Base-by-base conservation (phyloP, 2,113 vertebrate genomes). In the Australoheros scitulus region DNA sequence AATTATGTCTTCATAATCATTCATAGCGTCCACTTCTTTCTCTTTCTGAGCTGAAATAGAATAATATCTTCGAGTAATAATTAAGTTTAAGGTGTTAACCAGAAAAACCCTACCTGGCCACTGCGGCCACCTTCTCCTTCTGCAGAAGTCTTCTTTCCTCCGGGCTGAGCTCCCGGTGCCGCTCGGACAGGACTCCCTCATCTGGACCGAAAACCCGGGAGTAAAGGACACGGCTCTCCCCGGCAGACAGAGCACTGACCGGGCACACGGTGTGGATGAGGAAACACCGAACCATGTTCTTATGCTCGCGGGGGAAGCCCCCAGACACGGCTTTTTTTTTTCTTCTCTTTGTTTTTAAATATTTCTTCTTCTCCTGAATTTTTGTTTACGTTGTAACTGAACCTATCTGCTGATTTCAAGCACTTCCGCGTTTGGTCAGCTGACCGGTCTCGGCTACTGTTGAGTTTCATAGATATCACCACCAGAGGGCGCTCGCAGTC, bases 251-350 rank as follows among this genome's bases (percentile, higher is more conserved):
- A 1, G 87, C 89, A 26, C n/a, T 55, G 32, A 95, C 81, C 32
- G 94, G 92, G 13, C 94, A 93, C 24, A 95, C 89, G 4, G 95
- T 96, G 90, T 96, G 94, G 65, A 96, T 94, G 14, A 96, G 75
- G 72, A 96, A 96, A 29, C 93, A 95, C 1, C 92, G 82, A 2
- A 96, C 96, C 96, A 96, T 96, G 29, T 3, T 74, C 52, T 17
- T 10, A 32, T 0, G 1, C 0, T 10, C 8, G 20, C 3, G 3
- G 18, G 4, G 59, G 75, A 24, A 4, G 0, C 2, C 2, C 2
- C 0, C 1, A 1, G 78, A 24, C 4, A 1, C 2, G 2, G 26
- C 26, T 26, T 5, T 22, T 56, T 52, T 18, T 10, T 18, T 29
- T 29, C 34, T 7, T 1, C 6, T 34, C 34, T 3, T 34, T 26